Base-by-base conservation (phyloP, 2,888 invertebrate species). In the Amphipoea oculea region DNA sequence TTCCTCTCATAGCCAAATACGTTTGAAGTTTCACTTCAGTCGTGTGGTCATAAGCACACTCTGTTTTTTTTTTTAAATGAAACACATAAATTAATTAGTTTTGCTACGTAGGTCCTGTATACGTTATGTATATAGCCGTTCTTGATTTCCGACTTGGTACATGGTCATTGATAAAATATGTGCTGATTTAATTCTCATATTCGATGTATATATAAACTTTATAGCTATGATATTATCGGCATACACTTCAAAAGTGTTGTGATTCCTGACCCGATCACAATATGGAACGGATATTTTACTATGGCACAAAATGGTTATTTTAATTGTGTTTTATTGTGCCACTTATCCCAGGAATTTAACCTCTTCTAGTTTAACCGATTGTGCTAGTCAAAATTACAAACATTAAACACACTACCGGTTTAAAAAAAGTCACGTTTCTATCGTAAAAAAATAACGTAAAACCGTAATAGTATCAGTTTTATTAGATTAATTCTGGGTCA, bases 401-500 rank as follows among this genome's bases (percentile, higher is more conserved):
- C 57, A 57, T 73, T 68, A 62, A 69, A 65, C 63, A 62, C 48
- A 60, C 77, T 81, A 89, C 83, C 85, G 82, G 85, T 81, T 83
- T 78, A 29, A 71, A 54, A 54, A 88, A 83, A 81, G 40, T 62
- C 81, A 75, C 80, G 79, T 78, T 79, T 51, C n/a, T 57, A 86
- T 79, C 88, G 68, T 89, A 81, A 80, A 86, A 86, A 73, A 76
- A 73, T 80, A 65, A 85, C 76, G 68, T 77, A 79, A 78, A 87
- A 65, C 73, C 77, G 75, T 71, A 77, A 76, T 78, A 76, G 36
- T 76, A 86, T 87, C 73, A 72, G 65, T 84, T 83, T 88, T 83
- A 82, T 78, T 83, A 68, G 54, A 73, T 63, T 54, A 23, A 48
- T 80, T 73, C 45, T 86, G 65, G 84, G 84, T 86, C 81, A 83